Percentiles rank a stretch among this genome's conserved stretches.
Conservation (phyloP, 2,797 vertebrate species). For the Cuniculus paca region DNA sequence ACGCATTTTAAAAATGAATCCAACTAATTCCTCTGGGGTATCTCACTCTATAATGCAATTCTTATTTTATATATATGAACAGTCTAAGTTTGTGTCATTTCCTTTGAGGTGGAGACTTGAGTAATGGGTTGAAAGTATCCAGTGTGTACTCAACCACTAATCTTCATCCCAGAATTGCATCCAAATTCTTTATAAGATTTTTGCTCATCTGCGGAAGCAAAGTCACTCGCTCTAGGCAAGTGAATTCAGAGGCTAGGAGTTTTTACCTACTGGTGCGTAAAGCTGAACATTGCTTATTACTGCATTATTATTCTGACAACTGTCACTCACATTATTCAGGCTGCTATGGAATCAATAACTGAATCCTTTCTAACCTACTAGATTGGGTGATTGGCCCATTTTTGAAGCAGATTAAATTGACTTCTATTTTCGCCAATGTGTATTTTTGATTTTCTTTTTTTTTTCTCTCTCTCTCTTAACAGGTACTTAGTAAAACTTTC, state of each 20-base stretch:
- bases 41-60: background rate
- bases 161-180: no score
- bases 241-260: rapidly evolving
- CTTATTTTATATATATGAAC: background rate
- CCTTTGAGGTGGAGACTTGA: background rate
- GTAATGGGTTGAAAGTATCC: background rate
- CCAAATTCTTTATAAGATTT: background rate
- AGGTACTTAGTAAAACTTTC: background rate
- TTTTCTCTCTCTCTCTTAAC: background rate
- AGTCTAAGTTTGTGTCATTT: background rate
- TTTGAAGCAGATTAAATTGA: background rate
- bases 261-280: rapidly evolving
- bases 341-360: background rate
- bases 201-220: background rate
- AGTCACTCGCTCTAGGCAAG: background rate
- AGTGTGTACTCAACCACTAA: no score
- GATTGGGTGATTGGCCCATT: background rate
- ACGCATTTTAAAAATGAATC: background rate
- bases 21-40: no score
- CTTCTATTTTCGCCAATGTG: background rate
- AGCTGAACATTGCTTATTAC: rapidly evolving
- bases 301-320: rapidly evolving
- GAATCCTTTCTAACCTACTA: background rate
- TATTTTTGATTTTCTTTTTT: background rate
- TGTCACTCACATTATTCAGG: background rate